Percentiles rank a stretch among this genome's conserved stretches.
These are phyloP conservation scores for Lamproptera curius DNA, from an alignment of 2,888 invertebrate genomes.

Conservation along the genomic window DNA sequence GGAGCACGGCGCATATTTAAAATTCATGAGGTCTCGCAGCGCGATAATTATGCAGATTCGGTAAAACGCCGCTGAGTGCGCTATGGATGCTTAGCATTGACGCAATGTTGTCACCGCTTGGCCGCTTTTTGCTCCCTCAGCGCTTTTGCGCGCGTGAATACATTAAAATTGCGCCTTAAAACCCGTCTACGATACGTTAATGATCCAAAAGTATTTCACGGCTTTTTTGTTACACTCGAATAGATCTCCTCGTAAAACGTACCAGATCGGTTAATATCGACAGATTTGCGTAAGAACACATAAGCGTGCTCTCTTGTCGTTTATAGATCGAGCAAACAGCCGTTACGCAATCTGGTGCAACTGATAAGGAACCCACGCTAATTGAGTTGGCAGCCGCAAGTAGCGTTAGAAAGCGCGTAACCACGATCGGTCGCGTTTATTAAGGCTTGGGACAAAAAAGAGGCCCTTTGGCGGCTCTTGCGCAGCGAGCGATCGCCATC, in stretches of 20 bases:
- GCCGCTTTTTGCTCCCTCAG: neutral
- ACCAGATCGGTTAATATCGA: neutral
- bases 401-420: neutral
- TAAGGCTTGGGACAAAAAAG: neutral
- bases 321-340: no score
- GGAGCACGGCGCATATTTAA: slow-evolving; percentile 48
- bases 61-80: slow-evolving; percentile 26
- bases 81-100: neutral
- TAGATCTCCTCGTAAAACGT: neutral
- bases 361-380: no score
- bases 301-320: no score
- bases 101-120: neutral
- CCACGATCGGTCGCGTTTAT: neutral
- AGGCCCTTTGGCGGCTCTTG: neutral
- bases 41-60: slow-evolving; percentile 45
- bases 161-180: slow-evolving; percentile 38
- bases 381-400: neutral
- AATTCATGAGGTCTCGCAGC: slow-evolving; percentile 40
- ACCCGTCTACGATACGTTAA: neutral
- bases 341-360: no score
- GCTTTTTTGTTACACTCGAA: neutral
- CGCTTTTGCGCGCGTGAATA: neutral
- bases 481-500: neutral
- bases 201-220: neutral
- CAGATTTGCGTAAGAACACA: neutral